Conservation (phyloP, 2,888 invertebrate genomes). For the Meiosimyza platycephala region DNA sequence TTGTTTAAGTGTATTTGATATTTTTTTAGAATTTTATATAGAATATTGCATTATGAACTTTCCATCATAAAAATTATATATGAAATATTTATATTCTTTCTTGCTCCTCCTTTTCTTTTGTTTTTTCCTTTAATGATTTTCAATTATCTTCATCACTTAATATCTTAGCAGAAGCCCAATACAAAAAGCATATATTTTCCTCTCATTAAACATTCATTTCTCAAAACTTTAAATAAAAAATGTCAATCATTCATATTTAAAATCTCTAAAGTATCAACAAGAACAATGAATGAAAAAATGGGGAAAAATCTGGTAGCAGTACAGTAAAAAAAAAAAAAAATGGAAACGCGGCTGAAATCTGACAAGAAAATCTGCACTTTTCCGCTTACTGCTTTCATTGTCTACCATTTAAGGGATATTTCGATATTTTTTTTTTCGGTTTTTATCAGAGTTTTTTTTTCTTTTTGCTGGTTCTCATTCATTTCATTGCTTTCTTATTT, state of each 20-base stretch:
- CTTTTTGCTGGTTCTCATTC: neutral
- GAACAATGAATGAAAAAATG: neutral
- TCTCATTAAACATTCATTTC: neutral
- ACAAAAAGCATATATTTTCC: conserved; percentile 6
- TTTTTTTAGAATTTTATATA: no score
- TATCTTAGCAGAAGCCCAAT: neutral
- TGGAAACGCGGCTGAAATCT: conserved; percentile 28
- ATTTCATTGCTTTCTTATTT: neutral
- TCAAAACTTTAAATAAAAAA: conserved; percentile 5
- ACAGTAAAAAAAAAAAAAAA: neutral
- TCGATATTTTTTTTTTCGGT: neutral
- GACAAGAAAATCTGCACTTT: conserved; percentile 33
- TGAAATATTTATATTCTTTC: no score
- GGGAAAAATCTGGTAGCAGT: neutral
- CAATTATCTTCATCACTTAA: conserved; percentile 6
- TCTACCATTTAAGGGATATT: conserved; percentile 15
- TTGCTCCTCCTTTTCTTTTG: conserved; percentile 5
- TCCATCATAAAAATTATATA: no score
- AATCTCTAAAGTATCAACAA: neutral
- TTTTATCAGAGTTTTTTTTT: neutral
- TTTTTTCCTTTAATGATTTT: conserved; percentile 7
- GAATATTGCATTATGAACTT: no score
- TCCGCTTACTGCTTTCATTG: conserved; percentile 31
- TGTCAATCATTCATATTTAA: conserved; percentile 25
- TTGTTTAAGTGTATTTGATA: no score